These are phyloP conservation scores for Nannospalax galili DNA, from an alignment of 2,113 vertebrate genomes.

Conservation along the genomic window DNA sequence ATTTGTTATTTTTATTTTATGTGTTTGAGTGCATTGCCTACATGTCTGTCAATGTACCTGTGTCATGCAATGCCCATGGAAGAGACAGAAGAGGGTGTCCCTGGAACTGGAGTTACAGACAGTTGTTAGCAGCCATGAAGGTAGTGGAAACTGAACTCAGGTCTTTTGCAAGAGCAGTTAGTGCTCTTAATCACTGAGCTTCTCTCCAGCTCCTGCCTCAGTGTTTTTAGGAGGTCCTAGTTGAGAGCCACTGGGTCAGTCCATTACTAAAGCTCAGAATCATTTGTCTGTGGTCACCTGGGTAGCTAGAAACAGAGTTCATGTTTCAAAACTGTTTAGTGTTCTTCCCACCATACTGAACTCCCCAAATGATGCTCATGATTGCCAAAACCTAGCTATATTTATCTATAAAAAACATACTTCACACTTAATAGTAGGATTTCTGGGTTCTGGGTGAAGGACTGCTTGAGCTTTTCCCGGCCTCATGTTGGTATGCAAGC, in stretches of 20 bases:
- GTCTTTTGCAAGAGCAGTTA: no score
- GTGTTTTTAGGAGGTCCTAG: background rate
- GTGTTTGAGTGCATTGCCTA: no score
- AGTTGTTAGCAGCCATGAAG: no score
- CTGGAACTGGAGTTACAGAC: no score
- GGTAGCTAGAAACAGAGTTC: background rate
- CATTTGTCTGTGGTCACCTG: background rate
- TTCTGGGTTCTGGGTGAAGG: background rate
- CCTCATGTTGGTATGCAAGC: background rate
- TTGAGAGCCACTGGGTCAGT: background rate
- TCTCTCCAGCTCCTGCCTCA: no score
- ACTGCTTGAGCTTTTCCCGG: background rate
- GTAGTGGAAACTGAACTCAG: no score
- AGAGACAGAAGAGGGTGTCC: no score
- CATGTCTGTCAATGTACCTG: no score
- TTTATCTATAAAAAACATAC: slow-evolving; percentile 43
- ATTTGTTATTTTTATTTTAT: no score
- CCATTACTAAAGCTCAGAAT: background rate
- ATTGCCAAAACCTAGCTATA: background rate
- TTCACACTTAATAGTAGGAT: slow-evolving; percentile 29
- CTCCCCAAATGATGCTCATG: background rate
- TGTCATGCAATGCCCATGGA: no score
- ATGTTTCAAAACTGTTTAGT: background rate
- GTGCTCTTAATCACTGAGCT: no score
- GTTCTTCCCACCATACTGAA: background rate